phyloP scores from a whole-genome alignment of 2,888 invertebrate species.

The Gortyna flavago region DNA sequence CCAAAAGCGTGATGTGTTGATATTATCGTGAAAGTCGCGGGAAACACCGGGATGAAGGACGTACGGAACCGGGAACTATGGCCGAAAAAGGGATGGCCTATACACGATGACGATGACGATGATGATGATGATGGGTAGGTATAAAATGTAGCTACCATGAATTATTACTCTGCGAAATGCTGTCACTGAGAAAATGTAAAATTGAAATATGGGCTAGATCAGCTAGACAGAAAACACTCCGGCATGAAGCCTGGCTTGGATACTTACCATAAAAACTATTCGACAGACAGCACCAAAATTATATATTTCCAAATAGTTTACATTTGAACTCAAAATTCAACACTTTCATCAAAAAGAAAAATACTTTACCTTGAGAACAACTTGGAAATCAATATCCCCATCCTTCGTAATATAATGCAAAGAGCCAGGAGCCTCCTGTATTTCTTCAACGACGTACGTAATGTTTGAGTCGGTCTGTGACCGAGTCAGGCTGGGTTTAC shows the following conservation, averaged over 20 bases:
- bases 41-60: not conserved
- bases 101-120: not conserved
- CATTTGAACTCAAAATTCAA: not conserved
- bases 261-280: not conserved
- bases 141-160: not conserved
- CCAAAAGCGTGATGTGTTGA: not conserved
- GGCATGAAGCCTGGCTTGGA: not conserved
- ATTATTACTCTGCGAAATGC: no score
- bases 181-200: not conserved
- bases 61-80: not conserved
- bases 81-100: not conserved
- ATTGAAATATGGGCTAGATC: no score
- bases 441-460: conserved; percentile 95
- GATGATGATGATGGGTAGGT: not conserved
- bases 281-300: not conserved
- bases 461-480: conserved; percentile 98
- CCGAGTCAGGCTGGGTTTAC: conserved; percentile 93
- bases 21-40: not conserved
- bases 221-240: not conserved
- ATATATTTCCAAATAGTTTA: conserved; percentile 1
- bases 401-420: conserved; percentile 98
- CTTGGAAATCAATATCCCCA: conserved; percentile 97
- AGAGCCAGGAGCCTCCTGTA: conserved; percentile 96
- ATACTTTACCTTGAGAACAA: conserved; percentile 93
- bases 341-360: not conserved